Evolutionary conservation across 92 coral and sea anemone genomes (phyloP), one percentile per base, ranked within the genome.

Genomic region (Epizoanthus stellaris): DNA sequence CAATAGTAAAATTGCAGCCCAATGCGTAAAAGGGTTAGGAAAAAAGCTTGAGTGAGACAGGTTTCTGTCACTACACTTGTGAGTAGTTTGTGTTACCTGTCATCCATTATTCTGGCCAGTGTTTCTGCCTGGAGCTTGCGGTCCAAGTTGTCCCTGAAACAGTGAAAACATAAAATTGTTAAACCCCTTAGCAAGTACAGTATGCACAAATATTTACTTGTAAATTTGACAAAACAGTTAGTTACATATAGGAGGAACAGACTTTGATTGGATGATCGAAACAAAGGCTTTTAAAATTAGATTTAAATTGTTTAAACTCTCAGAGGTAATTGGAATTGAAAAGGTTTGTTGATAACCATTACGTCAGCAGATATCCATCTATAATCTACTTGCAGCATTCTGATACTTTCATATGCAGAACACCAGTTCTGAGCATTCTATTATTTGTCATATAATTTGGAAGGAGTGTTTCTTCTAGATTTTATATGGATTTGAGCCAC

Each of bases 51-150:
- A 19, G 36, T 69, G 13, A 45, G 74, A 23, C 16, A 49, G 75
- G 75, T 17, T 70, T 70, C 21, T 30, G 36, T 30, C 36, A 30
- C 36, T 30, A 30, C 52, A 7, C 49, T 25, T 70, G 75, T 70
- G 16, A 36, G n/a, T 70, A 70, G 17, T 17, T 6, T 36, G 11
- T 19, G 7, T 4, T 54, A 94, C 98, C 98, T 96, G 40, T 86
- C 82, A 84, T 94, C 88, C 93, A 94, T 91, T 12, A 96, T 91
- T 30, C 92, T 83, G 59, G 98, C 98, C 30, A 96, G 86, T 42
- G 95, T 98, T 68, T 91, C 85, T 7, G 98, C 98, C 80, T 96
- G 98, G 17, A 94, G 91, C 79, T 89, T 92, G 47, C 98, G 93
- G 81, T 96, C 98, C 79, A 96, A 75, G 79, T 94, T 79, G 86